These are phyloP conservation scores for Hephaestus fuliginosus DNA, from an alignment of 2,797 vertebrate species.

Conservation along the genomic window DNA sequence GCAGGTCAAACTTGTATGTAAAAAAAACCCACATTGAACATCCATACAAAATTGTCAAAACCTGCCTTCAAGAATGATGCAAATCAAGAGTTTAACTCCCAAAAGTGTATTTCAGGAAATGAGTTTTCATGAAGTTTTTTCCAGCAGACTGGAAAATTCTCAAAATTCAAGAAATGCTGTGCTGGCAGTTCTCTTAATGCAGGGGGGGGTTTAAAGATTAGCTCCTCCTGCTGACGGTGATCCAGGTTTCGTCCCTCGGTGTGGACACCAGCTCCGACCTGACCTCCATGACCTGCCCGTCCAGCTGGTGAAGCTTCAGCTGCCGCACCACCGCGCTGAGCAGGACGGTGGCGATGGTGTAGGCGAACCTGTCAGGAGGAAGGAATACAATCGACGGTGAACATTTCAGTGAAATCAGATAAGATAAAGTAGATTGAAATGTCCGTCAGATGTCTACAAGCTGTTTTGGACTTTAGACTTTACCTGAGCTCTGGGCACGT, in stretches of 20 bases:
- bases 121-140: no score
- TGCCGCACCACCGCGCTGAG: conserved; percentile 90
- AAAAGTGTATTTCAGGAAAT: neutral
- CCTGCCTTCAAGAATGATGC: neutral
- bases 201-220: conserved; percentile 38
- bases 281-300: conserved; percentile 91
- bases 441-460: neutral
- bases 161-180: conserved; percentile 22
- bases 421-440: neutral
- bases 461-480: conserved; percentile 15
- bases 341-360: conserved; percentile 91
- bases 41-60: neutral
- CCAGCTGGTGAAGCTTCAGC: conserved; percentile 87
- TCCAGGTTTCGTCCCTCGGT: conserved; percentile 96
- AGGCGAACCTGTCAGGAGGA: conserved; percentile 89
- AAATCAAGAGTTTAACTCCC: conserved; percentile 9
- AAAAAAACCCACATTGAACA: neutral
- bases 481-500: conserved; percentile 96
- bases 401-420: no score
- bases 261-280: conserved; percentile 94
- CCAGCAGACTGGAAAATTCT: neutral
- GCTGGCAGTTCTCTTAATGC: conserved; percentile 23
- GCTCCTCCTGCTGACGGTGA: conserved; percentile 90
- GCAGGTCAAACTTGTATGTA: neutral
- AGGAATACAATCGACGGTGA: fast-evolving